Conservation (phyloP, 1,140 invertebrate genomes). For the Diorhabda elongata region DNA sequence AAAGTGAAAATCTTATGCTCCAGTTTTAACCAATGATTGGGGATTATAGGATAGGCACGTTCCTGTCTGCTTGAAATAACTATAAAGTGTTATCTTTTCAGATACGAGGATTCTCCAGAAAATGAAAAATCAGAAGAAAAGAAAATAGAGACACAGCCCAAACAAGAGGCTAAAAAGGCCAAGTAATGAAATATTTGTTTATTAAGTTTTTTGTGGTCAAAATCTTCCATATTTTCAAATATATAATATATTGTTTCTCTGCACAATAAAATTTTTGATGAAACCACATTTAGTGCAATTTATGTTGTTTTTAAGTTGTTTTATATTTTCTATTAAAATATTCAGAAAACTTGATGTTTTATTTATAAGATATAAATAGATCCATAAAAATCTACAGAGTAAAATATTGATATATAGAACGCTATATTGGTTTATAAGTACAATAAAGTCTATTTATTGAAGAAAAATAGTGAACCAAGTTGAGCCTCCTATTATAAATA, state of each 20-base stretch:
- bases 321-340: slow-evolving; percentile 28
- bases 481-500: no score
- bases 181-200: background rate
- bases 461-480: no score
- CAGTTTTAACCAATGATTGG: no score
- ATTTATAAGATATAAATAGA: background rate
- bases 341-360: slow-evolving; percentile 9
- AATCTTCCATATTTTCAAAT: slow-evolving; percentile 14
- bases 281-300: slow-evolving; percentile 14
- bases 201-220: background rate
- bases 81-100: slow-evolving; percentile 12
- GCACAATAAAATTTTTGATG: slow-evolving; percentile 15
- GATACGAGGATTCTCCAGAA: slow-evolving; percentile 28
- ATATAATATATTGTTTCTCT: slow-evolving; percentile 3
- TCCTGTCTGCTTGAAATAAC: background rate
- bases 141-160: slow-evolving; percentile 24
- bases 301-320: slow-evolving; percentile 22
- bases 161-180: slow-evolving; percentile 28
- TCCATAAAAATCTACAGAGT: no score
- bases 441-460: no score
- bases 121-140: slow-evolving; percentile 27
- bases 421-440: no score
- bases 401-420: no score
- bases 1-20: no score
- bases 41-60: background rate